A percentile compares a stretch with the other conserved stretches of the same genome.
These are phyloP conservation scores for Spodoptera litura DNA, from an alignment of 1,140 invertebrate genomes.

Conservation along the genomic window DNA sequence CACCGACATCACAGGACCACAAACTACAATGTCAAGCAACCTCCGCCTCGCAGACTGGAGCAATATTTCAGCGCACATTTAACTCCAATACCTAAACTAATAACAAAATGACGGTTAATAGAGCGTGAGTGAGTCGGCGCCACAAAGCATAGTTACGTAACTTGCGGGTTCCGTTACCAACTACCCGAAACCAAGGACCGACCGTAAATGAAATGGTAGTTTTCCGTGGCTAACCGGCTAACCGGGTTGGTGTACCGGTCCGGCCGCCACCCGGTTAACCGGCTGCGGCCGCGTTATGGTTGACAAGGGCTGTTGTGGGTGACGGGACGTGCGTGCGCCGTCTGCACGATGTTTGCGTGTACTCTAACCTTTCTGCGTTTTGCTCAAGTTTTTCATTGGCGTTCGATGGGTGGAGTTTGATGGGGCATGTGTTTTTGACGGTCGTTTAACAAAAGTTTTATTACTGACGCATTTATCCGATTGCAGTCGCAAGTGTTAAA, in stretches of 20 bases:
- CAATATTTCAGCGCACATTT: constrained; percentile 35
- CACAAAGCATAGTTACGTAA: constrained; percentile 80
- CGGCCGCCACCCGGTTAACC: constrained; percentile 56
- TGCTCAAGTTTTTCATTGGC: constrained; percentile 38
- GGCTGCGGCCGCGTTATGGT: constrained; percentile 82
- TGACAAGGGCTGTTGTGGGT: constrained; percentile 80
- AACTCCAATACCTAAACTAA: constrained; percentile 47
- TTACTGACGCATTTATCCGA: no score
- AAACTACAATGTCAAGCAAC: not conserved
- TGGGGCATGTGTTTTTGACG: not conserved
- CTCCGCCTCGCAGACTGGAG: not conserved
- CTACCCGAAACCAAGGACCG: constrained; percentile 78
- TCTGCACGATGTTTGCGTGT: constrained; percentile 72
- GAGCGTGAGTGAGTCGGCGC: constrained; percentile 63
- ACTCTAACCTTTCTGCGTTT: constrained; percentile 39
- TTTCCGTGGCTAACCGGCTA: constrained; percentile 75
- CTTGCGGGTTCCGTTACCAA: constrained; percentile 79
- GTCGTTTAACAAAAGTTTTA: no score
- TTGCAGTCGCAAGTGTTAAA: no score
- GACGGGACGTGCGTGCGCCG: constrained; percentile 67
- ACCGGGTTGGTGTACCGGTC: constrained; percentile 64
- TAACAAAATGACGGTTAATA: constrained; percentile 57
- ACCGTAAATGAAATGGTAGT: constrained; percentile 84
- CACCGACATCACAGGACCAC: not conserved
- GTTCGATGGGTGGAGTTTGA: constrained; percentile 3